Conservation (phyloP, 1,140 invertebrate genomes). For the Hylaeus volcanicus region DNA sequence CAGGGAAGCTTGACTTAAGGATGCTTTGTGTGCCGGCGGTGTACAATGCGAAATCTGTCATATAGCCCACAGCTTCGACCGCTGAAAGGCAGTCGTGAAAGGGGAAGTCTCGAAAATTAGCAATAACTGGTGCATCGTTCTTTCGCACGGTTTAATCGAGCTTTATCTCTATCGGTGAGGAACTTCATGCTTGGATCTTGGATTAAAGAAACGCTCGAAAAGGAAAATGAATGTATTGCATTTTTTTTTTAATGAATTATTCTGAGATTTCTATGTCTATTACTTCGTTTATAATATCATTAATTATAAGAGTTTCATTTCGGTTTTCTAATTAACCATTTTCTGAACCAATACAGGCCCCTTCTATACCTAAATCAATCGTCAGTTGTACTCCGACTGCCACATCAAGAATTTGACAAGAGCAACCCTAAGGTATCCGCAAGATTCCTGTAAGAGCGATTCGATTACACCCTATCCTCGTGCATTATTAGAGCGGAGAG, state of each 20-base stretch:
- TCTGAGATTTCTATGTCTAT: no score
- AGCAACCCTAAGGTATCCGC: no score
- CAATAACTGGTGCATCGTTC: not conserved
- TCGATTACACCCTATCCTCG: constrained; percentile 4
- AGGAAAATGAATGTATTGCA: no score
- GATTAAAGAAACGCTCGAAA: not conserved
- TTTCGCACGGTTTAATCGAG: not conserved
- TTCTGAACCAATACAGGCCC: no score
- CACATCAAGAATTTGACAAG: no score
- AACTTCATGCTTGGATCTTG: not conserved
- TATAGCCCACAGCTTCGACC: constrained; percentile 28
- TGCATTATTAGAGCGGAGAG: not conserved
- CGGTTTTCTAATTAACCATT: no score
- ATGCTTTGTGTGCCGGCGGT: constrained; percentile 37
- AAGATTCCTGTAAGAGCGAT: not conserved
- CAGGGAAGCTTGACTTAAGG: constrained; percentile 50
- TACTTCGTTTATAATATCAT: no score
- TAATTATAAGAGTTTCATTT: no score
- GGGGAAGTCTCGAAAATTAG: constrained; percentile 33
- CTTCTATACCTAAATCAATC: no score
- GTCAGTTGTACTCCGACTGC: no score
- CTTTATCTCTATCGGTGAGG: not conserved
- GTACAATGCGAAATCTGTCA: constrained; percentile 49
- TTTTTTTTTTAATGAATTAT: no score
- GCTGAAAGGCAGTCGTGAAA: constrained; percentile 2